Base-by-base conservation (phyloP, 1,140 invertebrate genomes). In the Zaprionus vittiger region DNA sequence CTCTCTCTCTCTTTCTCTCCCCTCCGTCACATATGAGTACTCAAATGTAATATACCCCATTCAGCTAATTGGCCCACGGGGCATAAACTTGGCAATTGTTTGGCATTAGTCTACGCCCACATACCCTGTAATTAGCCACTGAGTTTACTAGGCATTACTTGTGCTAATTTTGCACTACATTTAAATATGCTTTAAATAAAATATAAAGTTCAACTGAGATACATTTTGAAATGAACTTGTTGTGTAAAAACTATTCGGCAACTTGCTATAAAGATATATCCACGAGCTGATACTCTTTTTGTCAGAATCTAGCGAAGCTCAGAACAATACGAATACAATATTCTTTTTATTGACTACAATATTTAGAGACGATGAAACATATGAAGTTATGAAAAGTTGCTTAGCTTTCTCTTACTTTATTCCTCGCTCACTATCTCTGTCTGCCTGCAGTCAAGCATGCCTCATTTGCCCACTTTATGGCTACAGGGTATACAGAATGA, bases 401-500 rank as follows among this genome's bases (percentile, higher is more conserved):
- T 28, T 28, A 28, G 4, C 38, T 41, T n/a, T 2, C 38, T 44
- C n/a, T 44, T 7, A 2, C 15, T 44, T 9, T n/a, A 17, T 12
- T n/a, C 6, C n/a, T 3, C n/a, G 2, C 41, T 44, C 41, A 2
- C 6, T 44, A n/a, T 17, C n/a, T 9, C 15, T 7, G 4, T 1
- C 41, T 44, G 5, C 17, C 11, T 26, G 7, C 5, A 28, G 60
- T 52, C 17, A 9, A 5, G 0, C 4, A 26, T 49, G 34, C 26
- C 17, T 2, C 5, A 15, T n/a, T 22, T 3, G 1, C 1, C 17
- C 15, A 31, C 2, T 22, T 20, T 20, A 49, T 28, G 20, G 2
- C 11, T 57, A 67, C 55, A 59, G 65, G 41, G 55, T 67, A 67
- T 66, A 24, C 24, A 24, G 15, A 56, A 56, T 56, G 20, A 59